These are phyloP conservation scores for Myiozetetes cayanensis DNA, from an alignment of 2,113 vertebrate genomes.

Conservation along the genomic window DNA sequence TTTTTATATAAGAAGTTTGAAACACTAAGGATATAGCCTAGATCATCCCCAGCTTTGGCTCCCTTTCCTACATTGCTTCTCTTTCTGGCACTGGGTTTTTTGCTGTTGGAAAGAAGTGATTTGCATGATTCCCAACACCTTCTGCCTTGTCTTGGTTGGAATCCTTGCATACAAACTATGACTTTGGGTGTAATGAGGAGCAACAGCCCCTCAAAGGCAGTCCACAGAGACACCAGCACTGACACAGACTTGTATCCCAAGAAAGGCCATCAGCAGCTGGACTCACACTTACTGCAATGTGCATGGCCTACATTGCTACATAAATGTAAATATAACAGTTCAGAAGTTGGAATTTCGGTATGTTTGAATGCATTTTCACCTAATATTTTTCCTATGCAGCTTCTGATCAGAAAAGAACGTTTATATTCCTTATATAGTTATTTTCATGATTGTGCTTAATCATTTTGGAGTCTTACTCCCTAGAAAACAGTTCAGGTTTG, in stretches of 20 bases:
- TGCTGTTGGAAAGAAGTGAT: accelerated
- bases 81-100: neutral
- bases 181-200: neutral
- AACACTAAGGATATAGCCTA: neutral
- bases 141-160: neutral
- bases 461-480: neutral
- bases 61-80: neutral
- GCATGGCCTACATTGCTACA: neutral
- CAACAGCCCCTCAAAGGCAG: neutral
- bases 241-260: neutral
- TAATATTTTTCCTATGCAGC: neutral
- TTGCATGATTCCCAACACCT: accelerated
- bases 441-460: neutral
- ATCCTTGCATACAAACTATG: neutral
- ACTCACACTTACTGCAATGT: neutral
- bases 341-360: neutral
- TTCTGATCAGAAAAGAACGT: neutral
- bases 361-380: neutral
- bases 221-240: neutral
- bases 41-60: neutral
- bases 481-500: neutral
- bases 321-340: neutral
- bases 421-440: neutral
- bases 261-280: neutral
- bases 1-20: neutral